Percentiles rank a stretch among this genome's conserved stretches.
These are phyloP conservation scores for Stigmatopora argus DNA, from an alignment of 2,113 vertebrate genomes.

Conservation along the genomic window DNA sequence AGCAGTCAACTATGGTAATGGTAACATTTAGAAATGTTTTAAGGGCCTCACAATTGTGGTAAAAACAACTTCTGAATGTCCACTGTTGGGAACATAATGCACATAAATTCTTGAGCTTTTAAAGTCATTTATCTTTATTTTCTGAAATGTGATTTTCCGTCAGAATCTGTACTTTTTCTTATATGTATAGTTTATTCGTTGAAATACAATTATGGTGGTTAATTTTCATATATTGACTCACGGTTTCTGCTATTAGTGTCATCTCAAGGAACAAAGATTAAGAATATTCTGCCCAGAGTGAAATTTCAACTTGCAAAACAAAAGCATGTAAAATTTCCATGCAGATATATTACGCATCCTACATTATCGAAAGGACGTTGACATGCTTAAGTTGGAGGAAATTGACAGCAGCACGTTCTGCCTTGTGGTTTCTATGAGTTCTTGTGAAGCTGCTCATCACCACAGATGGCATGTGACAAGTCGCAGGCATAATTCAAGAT, in stretches of 20 bases:
- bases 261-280: neutral
- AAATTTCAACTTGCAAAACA: neutral
- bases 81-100: too few relatives aligned
- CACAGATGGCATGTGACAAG: conserved; percentile 59
- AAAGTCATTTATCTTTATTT: too few relatives aligned
- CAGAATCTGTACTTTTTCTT: too few relatives aligned
- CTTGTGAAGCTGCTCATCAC: conserved; percentile 57
- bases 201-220: neutral
- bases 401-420: conserved; percentile 49
- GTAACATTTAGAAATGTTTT: too few relatives aligned
- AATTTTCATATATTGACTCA: neutral
- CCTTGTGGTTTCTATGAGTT: conserved; percentile 45
- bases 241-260: neutral
- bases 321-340: neutral
- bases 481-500: conserved; percentile 17
- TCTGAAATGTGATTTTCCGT: too few relatives aligned
- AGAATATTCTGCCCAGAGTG: neutral
- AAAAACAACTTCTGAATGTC: too few relatives aligned
- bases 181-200: too few relatives aligned
- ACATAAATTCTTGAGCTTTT: too few relatives aligned
- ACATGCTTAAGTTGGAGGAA: conserved; percentile 31
- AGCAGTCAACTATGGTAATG: too few relatives aligned
- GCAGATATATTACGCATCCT: too few relatives aligned
- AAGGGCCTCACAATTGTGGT: too few relatives aligned
- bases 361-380: conserved; percentile 5